phyloP scores from a whole-genome alignment of 1,140 invertebrate species.

The Holotrichia oblita region DNA sequence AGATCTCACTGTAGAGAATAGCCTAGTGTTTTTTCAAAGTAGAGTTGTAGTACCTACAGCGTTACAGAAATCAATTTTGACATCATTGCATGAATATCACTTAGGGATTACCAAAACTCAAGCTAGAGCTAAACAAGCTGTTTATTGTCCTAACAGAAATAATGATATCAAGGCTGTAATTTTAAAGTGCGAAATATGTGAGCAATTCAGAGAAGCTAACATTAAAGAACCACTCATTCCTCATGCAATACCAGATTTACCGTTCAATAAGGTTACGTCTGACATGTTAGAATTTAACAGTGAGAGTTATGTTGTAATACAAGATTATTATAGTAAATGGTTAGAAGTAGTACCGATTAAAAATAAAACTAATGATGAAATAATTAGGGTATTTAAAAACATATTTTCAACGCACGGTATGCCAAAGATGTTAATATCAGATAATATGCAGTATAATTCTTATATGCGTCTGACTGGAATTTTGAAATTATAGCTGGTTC shows the following conservation, averaged over 20 bases:
- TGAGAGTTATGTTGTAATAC: constrained; percentile 46
- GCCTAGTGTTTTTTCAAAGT: constrained; percentile 46
- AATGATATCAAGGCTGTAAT: constrained; percentile 55
- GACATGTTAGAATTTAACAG: constrained; percentile 51
- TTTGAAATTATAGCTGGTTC: constrained; percentile 52
- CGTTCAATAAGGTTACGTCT: constrained; percentile 46
- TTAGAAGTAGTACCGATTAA: background rate
- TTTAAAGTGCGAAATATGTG: constrained; percentile 39
- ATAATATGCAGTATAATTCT: constrained; percentile 53
- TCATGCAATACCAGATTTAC: constrained; percentile 47
- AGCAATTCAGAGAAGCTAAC: constrained; percentile 10
- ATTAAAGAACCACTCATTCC: constrained; percentile 42
- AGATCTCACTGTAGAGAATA: background rate
- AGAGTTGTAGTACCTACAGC: constrained; percentile 54
- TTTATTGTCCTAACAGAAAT: constrained; percentile 54
- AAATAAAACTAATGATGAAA: background rate
- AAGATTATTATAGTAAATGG: constrained; percentile 49
- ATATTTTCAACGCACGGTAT: constrained; percentile 53
- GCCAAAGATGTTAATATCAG: constrained; percentile 50
- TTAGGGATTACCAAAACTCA: too few relatives aligned
- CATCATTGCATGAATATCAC: constrained; percentile 58
- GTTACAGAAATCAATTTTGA: constrained; percentile 54
- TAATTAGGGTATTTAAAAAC: constrained; percentile 49
- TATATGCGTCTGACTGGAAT: constrained; percentile 48
- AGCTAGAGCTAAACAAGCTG: too few relatives aligned